A percentile compares a stretch with the other conserved stretches of the same genome.
Evolutionary conservation across 53 echinoderm and acorn worm species (phyloP).

Genomic region (Echinarachnius parma): DNA sequence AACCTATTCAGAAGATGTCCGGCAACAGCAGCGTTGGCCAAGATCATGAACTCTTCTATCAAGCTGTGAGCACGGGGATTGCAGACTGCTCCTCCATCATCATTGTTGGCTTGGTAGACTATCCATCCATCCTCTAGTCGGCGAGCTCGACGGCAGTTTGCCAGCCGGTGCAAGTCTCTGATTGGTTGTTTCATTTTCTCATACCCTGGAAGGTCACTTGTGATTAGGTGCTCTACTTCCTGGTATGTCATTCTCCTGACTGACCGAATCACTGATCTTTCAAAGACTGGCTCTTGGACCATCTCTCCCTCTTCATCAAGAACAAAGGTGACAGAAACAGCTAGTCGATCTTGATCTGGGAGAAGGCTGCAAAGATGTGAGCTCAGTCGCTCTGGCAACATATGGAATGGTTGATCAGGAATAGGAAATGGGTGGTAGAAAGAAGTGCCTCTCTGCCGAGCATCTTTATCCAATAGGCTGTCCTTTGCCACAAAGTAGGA

Average conservation of each 20-base stretch:
- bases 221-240: slow-evolving; percentile 67
- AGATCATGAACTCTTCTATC: slow-evolving; percentile 69
- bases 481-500: slow-evolving; percentile 64
- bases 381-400: slow-evolving; percentile 72
- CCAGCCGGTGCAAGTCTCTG: slow-evolving; percentile 29
- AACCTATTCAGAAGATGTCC: slow-evolving; percentile 46
- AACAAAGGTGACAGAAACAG: slow-evolving; percentile 68
- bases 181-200: slow-evolving; percentile 13
- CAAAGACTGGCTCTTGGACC: slow-evolving; percentile 46
- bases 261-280: slow-evolving; percentile 65
- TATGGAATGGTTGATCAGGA: slow-evolving; percentile 56
- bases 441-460: slow-evolving; percentile 64
- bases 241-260: slow-evolving; percentile 61
- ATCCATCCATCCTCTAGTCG: slow-evolving; percentile 62
- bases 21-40: slow-evolving; percentile 66
- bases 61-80: slow-evolving; percentile 69
- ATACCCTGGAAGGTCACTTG: too few species aligned
- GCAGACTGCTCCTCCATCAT: slow-evolving; percentile 58
- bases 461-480: slow-evolving; percentile 65
- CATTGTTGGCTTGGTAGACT: slow-evolving; percentile 39
- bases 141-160: slow-evolving; percentile 48
- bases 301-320: slow-evolving; percentile 48
- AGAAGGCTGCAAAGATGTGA: slow-evolving; percentile 70
- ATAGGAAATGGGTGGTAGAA: slow-evolving; percentile 58
- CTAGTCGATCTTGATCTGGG: slow-evolving; percentile 59